These are phyloP conservation scores for Sitta europaea DNA, from an alignment of 2,113 vertebrate species.

Conservation along the genomic window DNA sequence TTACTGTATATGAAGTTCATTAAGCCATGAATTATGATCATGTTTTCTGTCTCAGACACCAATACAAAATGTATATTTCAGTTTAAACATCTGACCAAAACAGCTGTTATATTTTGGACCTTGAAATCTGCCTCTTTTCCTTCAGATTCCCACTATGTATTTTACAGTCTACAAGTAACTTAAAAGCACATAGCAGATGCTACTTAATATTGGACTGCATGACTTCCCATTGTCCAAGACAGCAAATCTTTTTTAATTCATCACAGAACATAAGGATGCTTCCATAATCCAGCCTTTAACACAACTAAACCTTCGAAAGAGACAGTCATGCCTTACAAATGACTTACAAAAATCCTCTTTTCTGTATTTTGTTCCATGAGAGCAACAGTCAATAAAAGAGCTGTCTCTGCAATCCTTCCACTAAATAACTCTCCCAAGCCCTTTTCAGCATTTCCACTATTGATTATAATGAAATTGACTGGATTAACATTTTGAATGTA, in stretches of 20 bases:
- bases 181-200: slow-evolving; percentile 41
- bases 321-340: not conserved
- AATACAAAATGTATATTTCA: slow-evolving; percentile 39
- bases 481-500: not conserved
- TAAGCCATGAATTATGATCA: slow-evolving; percentile 49
- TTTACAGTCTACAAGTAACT: slow-evolving; percentile 34
- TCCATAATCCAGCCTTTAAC: slow-evolving; percentile 25
- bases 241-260: slow-evolving; percentile 61
- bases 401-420: not conserved
- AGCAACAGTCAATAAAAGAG: not conserved
- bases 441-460: not conserved
- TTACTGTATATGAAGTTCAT: not conserved
- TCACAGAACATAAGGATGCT: slow-evolving; percentile 43
- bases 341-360: not conserved
- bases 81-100: slow-evolving; percentile 54
- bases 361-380: not conserved
- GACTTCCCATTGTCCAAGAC: slow-evolving; percentile 27
- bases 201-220: not conserved
- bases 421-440: not conserved
- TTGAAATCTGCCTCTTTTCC: slow-evolving; percentile 1
- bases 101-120: slow-evolving; percentile 60
- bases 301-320: not conserved
- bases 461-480: not conserved
- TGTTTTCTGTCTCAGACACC: slow-evolving; percentile 15
- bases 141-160: not conserved